These are phyloP conservation scores for Miltochrista miniata DNA, from an alignment of 2,888 invertebrate genomes.

Conservation along the genomic window DNA sequence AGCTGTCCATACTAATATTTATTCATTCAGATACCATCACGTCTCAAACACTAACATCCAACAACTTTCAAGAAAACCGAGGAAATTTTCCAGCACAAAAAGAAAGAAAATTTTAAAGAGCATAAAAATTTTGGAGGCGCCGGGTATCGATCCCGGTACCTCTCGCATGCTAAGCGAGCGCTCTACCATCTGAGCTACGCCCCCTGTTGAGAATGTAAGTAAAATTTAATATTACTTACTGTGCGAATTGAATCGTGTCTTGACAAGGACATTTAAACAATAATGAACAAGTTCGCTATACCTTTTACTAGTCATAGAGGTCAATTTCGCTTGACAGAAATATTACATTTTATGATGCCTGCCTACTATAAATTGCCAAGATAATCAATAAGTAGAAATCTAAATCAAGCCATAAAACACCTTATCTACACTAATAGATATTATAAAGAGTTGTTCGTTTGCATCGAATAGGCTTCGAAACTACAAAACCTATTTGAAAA, in stretches of 20 bases:
- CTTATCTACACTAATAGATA: constrained; percentile 3
- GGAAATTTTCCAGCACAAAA: neutral
- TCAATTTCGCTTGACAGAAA: constrained; percentile 12
- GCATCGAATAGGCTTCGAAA: too few relatives aligned
- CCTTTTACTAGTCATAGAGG: constrained; percentile 23
- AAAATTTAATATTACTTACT: neutral
- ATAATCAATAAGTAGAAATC: constrained; percentile 11
- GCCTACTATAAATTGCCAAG: constrained; percentile 18
- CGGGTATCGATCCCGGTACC: constrained; percentile 84
- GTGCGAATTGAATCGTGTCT: neutral
- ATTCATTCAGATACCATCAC: neutral
- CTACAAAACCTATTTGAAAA: too few relatives aligned
- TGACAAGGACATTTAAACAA: constrained; percentile 7
- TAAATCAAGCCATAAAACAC: constrained; percentile 14
- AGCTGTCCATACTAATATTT: neutral
- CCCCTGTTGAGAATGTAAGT: constrained; percentile 40
- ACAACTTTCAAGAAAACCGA: neutral
- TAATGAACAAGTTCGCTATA: constrained; percentile 2
- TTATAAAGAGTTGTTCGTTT: constrained; percentile 16
- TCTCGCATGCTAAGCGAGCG: constrained; percentile 81
- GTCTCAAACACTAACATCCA: neutral
- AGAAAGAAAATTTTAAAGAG: neutral
- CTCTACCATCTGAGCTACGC: constrained; percentile 77
- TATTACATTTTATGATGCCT: constrained; percentile 19
- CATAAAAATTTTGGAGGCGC: constrained; percentile 61